Evolutionary conservation across 2,888 invertebrate species (phyloP).

Genomic region (Azorinus chamasolen): DNA sequence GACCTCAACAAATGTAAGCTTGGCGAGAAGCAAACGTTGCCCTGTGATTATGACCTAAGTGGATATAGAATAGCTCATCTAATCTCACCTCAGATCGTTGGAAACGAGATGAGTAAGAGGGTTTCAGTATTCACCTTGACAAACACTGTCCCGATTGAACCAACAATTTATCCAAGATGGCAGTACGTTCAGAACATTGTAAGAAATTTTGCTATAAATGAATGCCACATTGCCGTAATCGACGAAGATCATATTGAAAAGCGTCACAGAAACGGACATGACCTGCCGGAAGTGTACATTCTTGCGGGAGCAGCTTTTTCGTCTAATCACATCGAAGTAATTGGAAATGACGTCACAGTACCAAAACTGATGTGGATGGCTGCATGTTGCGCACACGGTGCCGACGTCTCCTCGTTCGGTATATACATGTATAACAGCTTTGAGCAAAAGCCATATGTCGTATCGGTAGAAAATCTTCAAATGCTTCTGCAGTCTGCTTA

Average conservation of each 20-base stretch:
- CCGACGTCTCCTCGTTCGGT: conserved; percentile 73
- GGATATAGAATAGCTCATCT: conserved; percentile 74
- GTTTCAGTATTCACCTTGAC: conserved; percentile 77
- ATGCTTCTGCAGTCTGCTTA: conserved; percentile 72
- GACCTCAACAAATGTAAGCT: conserved; percentile 62
- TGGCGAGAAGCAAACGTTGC: conserved; percentile 72
- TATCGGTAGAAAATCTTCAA: conserved; percentile 78
- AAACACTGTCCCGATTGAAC: conserved; percentile 77
- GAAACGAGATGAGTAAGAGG: conserved; percentile 64
- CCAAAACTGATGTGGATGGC: conserved; percentile 79
- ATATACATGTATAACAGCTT: conserved; percentile 76
- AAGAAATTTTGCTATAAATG: conserved; percentile 70
- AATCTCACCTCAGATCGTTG: conserved; percentile 74
- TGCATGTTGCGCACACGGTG: conserved; percentile 77
- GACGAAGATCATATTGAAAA: conserved; percentile 29
- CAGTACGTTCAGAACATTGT: conserved; percentile 64
- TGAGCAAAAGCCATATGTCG: conserved; percentile 66
- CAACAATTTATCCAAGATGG: conserved; percentile 75
- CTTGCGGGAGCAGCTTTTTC: conserved; percentile 69
- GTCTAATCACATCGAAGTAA: conserved; percentile 62
- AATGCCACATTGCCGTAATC: conserved; percentile 71
- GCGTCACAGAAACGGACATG: conserved; percentile 51
- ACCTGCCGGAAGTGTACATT: conserved; percentile 65
- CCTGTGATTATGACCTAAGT: conserved; percentile 66
- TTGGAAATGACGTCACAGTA: conserved; percentile 78